Conservation (phyloP, 37 sponge, comb jelly and placozoan genomes). For the Spongilla lacustris region DNA sequence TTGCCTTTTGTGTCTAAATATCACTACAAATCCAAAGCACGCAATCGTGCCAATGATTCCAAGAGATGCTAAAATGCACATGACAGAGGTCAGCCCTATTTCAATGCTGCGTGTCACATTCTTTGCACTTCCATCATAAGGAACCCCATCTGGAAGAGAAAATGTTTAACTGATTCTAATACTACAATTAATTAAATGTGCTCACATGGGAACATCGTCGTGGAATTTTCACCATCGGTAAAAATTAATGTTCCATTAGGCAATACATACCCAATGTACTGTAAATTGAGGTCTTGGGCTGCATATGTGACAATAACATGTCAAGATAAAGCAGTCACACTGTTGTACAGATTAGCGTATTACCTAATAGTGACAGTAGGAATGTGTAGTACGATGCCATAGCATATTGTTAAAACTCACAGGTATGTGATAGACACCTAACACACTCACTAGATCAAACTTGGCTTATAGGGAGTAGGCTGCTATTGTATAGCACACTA, state of each 20-base stretch:
- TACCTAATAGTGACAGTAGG: too few relatives aligned
- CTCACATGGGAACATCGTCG: neutral
- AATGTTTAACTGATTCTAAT: neutral
- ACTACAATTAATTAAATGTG: neutral
- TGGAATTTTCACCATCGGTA: neutral
- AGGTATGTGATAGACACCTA: too few relatives aligned
- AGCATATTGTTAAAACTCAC: too few relatives aligned
- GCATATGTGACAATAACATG: neutral
- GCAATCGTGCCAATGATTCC: neutral
- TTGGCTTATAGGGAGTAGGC: too few relatives aligned
- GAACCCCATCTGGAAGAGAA: neutral
- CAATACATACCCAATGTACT: neutral
- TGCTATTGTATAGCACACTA: too few relatives aligned
- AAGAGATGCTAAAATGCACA: neutral
- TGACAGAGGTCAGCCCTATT: neutral
- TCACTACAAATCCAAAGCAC: neutral
- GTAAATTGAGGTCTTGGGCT: neutral
- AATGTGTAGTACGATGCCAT: too few relatives aligned
- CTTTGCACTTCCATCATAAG: neutral
- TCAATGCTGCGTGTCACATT: neutral
- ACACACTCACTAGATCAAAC: too few relatives aligned
- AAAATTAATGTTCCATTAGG: neutral
- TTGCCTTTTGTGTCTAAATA: neutral
- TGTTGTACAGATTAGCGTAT: too few relatives aligned
- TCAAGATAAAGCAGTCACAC: neutral